phyloP scores from a whole-genome alignment of 2,113 vertebrate species.

The Oncorhynchus mykiss region DNA sequence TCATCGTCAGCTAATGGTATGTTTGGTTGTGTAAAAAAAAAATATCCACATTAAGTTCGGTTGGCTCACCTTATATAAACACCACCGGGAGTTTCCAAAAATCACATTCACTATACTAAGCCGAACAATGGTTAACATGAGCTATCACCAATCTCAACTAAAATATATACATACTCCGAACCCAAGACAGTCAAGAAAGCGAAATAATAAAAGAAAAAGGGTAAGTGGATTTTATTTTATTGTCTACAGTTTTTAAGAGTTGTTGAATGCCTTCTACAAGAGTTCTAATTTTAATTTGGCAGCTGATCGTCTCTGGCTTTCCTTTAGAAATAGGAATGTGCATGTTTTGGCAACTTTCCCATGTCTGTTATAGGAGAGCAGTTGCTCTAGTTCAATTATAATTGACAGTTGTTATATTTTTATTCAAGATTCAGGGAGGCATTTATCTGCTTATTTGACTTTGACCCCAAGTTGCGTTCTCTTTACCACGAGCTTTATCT shows the following conservation, averaged over 20 bases:
- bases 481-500: background rate
- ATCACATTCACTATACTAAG: conserved; percentile 79
- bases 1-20: background rate
- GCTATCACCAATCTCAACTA: conserved; percentile 77
- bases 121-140: conserved; percentile 87
- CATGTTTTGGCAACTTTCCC: conserved; percentile 55
- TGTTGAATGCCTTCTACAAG: conserved; percentile 14
- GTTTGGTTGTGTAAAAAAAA: conserved; percentile 54
- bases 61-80: conserved; percentile 76
- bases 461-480: background rate
- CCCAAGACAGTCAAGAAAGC: conserved; percentile 77
- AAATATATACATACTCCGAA: conserved; percentile 75
- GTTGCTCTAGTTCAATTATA: conserved; percentile 51
- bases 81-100: conserved; percentile 80
- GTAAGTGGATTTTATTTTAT: conserved; percentile 57
- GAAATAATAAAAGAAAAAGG: conserved; percentile 81
- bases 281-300: conserved; percentile 11
- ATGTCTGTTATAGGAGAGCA: conserved; percentile 63
- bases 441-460: background rate
- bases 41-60: conserved; percentile 69
- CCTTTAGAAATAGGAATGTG: conserved; percentile 30
- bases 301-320: conserved; percentile 28
- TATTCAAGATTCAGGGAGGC: background rate
- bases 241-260: background rate
- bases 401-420: background rate